phyloP scores from a whole-genome alignment of 2,797 vertebrate genomes.

The Acomys russatus region DNA sequence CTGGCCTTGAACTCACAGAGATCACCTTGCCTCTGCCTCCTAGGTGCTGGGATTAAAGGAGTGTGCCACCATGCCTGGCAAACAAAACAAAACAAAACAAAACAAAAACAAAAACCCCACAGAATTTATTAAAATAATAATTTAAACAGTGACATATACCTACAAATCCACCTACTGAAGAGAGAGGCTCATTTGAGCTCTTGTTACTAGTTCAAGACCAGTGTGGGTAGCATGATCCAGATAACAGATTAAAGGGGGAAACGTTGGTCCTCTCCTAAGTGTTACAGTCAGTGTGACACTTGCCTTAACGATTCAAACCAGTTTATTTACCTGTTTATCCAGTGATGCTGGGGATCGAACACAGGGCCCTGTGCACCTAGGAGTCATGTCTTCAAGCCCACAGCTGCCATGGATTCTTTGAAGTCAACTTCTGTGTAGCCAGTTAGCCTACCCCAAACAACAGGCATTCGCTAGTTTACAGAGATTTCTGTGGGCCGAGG shows the following conservation, averaged over 20 bases:
- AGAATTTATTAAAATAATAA: background rate
- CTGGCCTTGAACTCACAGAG: too few relatives aligned
- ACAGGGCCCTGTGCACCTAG: background rate
- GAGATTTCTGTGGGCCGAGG: background rate
- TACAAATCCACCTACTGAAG: background rate
- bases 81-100: background rate
- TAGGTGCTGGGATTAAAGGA: too few relatives aligned
- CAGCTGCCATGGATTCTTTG: background rate
- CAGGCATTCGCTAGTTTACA: conserved; percentile 12
- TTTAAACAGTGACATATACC: background rate
- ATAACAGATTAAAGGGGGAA: background rate
- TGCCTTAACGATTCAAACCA: conserved; percentile 3
- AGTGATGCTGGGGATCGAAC: background rate
- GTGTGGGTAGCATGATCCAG: background rate
- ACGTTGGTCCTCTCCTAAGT: background rate
- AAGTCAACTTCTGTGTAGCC: background rate
- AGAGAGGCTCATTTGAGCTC: background rate
- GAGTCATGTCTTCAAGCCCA: background rate
- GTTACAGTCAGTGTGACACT: background rate
- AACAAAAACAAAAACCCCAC: background rate
- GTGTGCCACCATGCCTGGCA: background rate
- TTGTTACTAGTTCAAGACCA: background rate
- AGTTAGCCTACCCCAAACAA: background rate
- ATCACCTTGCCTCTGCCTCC: too few relatives aligned
- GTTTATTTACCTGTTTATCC: background rate